These are phyloP conservation scores for Loriculus beryllinus DNA, from an alignment of 2,797 vertebrate genomes.

Conservation along the genomic window DNA sequence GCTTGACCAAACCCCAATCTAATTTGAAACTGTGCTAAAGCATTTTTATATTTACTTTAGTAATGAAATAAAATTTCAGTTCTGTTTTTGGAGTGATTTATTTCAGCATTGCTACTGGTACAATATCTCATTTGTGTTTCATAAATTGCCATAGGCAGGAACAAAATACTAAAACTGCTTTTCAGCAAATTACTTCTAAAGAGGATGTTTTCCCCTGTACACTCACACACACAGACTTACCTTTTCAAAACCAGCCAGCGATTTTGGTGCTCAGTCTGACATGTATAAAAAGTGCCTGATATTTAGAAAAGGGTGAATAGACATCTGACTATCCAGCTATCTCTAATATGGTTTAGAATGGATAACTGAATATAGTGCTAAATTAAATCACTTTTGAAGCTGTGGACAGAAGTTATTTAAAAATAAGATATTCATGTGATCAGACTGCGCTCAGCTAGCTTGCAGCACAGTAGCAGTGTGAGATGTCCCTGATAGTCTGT, in stretches of 20 bases:
- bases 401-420: not conserved
- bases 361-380: not conserved
- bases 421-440: not conserved
- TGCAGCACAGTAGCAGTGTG: not conserved
- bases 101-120: constrained; percentile 15
- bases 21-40: constrained; percentile 63
- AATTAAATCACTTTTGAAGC: not conserved
- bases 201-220: constrained; percentile 21
- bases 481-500: not conserved
- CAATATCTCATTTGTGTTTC: constrained; percentile 64
- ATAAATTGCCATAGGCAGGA: constrained; percentile 55
- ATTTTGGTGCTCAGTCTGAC: not conserved
- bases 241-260: not conserved
- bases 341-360: not conserved
- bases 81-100: constrained; percentile 64
- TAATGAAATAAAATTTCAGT: constrained; percentile 66
- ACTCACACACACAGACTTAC: not conserved
- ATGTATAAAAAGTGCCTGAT: not conserved
- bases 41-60: constrained; percentile 65
- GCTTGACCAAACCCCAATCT: constrained; percentile 67
- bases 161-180: constrained; percentile 33
- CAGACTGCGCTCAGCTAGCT: not conserved
- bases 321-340: not conserved
- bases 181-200: constrained; percentile 52
- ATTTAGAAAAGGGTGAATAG: not conserved